These are phyloP conservation scores for Trachelus stipa DNA, from an alignment of 2,888 invertebrate genomes.

Conservation along the genomic window DNA sequence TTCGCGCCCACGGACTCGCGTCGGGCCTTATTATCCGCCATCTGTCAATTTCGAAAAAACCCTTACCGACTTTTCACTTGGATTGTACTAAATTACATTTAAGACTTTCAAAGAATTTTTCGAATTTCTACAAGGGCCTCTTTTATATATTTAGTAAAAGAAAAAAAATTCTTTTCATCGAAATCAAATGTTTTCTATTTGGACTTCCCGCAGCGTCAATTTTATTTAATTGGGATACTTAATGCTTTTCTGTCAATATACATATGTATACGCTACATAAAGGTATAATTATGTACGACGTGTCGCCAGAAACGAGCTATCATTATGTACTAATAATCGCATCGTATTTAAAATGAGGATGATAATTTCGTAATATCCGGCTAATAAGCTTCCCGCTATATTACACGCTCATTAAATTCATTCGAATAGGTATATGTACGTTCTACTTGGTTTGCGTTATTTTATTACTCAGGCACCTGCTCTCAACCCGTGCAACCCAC, in stretches of 20 bases:
- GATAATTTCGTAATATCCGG: conserved; percentile 4
- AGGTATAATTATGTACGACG: neutral
- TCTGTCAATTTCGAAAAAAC: conserved; percentile 47
- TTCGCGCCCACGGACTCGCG: conserved; percentile 56
- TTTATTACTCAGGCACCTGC: conserved; percentile 46
- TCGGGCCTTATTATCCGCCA: conserved; percentile 47
- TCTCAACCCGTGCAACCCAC: conserved; percentile 17
- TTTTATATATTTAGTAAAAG: neutral
- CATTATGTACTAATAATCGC: conserved; percentile 2
- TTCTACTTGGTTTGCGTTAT: conserved; percentile 27
- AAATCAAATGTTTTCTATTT: neutral
- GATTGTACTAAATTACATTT: neutral
- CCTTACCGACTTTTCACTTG: conserved; percentile 1
- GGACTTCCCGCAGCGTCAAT: neutral
- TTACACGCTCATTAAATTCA: conserved; percentile 39
- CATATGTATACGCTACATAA: neutral
- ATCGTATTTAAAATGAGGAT: neutral
- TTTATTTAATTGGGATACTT: neutral
- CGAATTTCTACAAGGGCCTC: neutral
- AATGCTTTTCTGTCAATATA: neutral
- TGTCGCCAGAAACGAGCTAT: neutral
- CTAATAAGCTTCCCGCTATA: conserved; percentile 3
- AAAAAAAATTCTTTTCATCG: neutral
- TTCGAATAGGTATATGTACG: conserved; percentile 5
- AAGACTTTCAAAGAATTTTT: neutral